phyloP scores from a whole-genome alignment of 2,797 vertebrate species.

The Gambelia wislizenii region DNA sequence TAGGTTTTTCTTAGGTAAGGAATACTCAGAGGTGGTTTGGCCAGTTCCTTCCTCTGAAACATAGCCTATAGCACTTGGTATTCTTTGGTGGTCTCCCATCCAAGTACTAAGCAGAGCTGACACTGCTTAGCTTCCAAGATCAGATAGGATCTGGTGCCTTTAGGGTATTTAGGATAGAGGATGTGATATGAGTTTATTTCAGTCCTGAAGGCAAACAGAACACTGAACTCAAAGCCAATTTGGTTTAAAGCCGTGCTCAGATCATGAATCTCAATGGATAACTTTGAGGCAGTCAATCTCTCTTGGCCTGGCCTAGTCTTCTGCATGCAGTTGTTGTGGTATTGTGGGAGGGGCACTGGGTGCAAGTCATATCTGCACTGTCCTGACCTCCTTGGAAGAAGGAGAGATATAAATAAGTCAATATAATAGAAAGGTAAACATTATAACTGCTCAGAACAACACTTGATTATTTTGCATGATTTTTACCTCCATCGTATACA shows the following conservation, averaged over 20 bases:
- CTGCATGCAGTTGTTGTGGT: background rate
- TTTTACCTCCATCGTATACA: background rate
- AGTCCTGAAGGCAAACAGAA: background rate
- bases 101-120: too few relatives aligned
- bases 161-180: too few relatives aligned
- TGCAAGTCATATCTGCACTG: background rate
- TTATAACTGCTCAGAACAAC: background rate
- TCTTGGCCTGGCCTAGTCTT: background rate
- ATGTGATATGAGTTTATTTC: background rate
- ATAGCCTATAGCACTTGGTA: too few relatives aligned
- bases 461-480: background rate
- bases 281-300: background rate
- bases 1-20: too few relatives aligned
- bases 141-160: too few relatives aligned
- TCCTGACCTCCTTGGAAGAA: background rate
- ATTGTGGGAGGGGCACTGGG: background rate
- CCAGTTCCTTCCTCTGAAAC: too few relatives aligned
- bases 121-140: too few relatives aligned
- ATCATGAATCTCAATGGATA: background rate
- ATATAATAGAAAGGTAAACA: background rate
- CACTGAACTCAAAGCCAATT: background rate
- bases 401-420: background rate
- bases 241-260: background rate
- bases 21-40: too few relatives aligned
- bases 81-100: too few relatives aligned